Percentiles rank a stretch among this genome's conserved stretches.
phyloP scores from a whole-genome alignment of 2,113 vertebrate species.

The Hystrix brachyura region DNA sequence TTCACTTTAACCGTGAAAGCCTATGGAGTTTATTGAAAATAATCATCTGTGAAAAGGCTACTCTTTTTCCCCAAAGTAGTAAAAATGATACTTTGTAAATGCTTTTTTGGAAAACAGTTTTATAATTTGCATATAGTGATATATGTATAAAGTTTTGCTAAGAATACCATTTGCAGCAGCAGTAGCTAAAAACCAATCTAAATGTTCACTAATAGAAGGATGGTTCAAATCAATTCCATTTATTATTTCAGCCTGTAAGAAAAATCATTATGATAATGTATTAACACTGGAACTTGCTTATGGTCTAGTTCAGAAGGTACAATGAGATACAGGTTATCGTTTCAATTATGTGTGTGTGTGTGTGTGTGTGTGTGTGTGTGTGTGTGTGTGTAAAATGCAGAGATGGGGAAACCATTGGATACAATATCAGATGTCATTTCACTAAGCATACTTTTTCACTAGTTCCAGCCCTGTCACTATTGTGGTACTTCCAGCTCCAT shows the following conservation, averaged over 20 bases:
- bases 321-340: no score
- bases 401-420: accelerated
- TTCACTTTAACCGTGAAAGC: not conserved
- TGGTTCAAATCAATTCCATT: not conserved
- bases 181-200: not conserved
- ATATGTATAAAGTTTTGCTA: not conserved
- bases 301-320: not conserved
- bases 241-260: not conserved
- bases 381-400: not conserved
- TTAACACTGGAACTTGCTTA: no score
- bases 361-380: not conserved
- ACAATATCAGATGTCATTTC: accelerated
- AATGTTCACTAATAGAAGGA: not conserved
- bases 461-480: accelerated
- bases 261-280: not conserved
- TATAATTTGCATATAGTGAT: not conserved
- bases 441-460: not conserved
- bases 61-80: no score
- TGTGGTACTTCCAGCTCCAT: not conserved
- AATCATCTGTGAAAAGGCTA: not conserved
- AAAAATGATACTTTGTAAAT: not conserved
- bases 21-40: not conserved
- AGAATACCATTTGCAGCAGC: not conserved
- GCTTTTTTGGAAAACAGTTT: not conserved
- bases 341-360: not conserved